Evolutionary conservation across 2,888 invertebrate species (phyloP), one percentile per base, ranked within the genome.

Genomic region (Eutolmus rufibarbis): DNA sequence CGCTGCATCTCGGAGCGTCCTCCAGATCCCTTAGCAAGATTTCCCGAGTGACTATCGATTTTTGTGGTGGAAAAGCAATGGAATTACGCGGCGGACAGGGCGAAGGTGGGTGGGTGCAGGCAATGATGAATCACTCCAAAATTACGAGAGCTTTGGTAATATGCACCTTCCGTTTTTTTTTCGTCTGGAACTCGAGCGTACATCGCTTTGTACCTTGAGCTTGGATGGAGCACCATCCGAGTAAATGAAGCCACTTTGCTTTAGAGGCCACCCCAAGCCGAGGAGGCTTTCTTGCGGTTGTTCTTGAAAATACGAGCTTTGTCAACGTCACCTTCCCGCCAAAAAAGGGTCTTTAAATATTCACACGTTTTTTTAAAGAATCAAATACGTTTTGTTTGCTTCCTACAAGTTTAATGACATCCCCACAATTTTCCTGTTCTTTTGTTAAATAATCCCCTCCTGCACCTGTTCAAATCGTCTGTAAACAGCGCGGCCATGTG

Each of bases 41-140:
- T 81, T 56, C 51, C 81, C 23, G 81, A 81, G 37, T 79, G 66
- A 66, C 5, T 81, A 81, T 81, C 31, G 81, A 81, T 81, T 81
- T 81, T 56, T 56, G 23, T 81, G 37, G 56, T 34, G 31, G 28
- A 56, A 46, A 40, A 28, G 19, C 12, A 28, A 19, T n/a, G 81
- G 31, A 56, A 81, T 81, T 81, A 81, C 56, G 51, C 16, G n/a
- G 56, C 51, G 31, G 34, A 0, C 66, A 66, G 66, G 66, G 12
- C 66, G n/a, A 34, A 56, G 81, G 81, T 31, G 81, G 81, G 81
- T 31, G 81, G 81, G 34, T 81, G 34, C 34, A 16, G 31, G 16
- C 34, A 31, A 28, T 56, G 51, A 56, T 81, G 81, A 81, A 81
- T 81, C 81, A 81, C 56, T 81, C 56, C 1, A 81, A 81, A 81